Evolutionary conservation across 2,888 invertebrate genomes (phyloP), one percentile per base, ranked within the genome.

Genomic region (Campoplex nolae): DNA sequence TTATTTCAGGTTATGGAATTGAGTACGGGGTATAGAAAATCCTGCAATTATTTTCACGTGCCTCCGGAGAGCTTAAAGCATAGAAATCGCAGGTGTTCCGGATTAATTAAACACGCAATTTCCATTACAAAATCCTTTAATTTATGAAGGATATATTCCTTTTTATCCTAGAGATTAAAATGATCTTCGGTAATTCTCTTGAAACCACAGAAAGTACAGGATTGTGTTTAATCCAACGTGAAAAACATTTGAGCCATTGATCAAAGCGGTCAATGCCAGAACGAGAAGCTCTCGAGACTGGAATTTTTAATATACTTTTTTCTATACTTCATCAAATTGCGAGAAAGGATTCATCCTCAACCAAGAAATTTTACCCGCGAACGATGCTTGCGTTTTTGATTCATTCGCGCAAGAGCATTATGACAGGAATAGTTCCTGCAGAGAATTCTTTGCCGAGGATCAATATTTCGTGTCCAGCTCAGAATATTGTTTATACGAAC

Each of bases 81-180:
- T 28, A 3, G n/a, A 71, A 23, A 45, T 28, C 32, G 3, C 70
- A 70, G 56, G 56, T 77, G 45, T 23, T 35, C 6, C 9, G 68
- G 54, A 8, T 70, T 8, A 56, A 48, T 71, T 58, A 18, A 35
- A 45, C 8, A 32, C 16, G 45, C 11, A 79, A 58, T 79, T 80
- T 71, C 62, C 62, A 35, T 45, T 48, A 28, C 56, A 48, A 56
- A 62, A 38, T 77, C 32, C 70, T 38, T 62, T 28, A 38, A 77
- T 71, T 83, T 83, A 71, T 71, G 28, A 32, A 77, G 71, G 75
- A 68, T n/a, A n/a, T n/a, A n/a, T 75, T 56, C 45, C 42, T 13
- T 32, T 38, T 67, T 38, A 38, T n/a, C 54, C 51, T 3, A 8
- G 38, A 48, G 70, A 76, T 82, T 75, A 58, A 56, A 68, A 68